Conservation (phyloP, 1,140 invertebrate species). For the Mercenaria mercenaria region DNA sequence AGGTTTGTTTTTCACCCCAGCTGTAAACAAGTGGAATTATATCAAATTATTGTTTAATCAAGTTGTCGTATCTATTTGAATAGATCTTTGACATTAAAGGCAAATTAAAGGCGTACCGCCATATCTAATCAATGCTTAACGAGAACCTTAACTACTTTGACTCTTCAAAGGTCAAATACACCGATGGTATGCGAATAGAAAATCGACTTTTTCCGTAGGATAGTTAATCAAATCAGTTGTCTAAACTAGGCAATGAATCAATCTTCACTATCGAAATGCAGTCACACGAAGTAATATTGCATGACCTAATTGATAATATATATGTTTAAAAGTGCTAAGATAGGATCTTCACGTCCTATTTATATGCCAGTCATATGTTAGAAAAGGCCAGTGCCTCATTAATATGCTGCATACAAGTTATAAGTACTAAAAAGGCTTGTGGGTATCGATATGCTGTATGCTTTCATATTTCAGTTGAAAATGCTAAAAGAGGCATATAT, state of each 20-base stretch:
- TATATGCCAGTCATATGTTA: too few relatives aligned
- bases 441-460: too few relatives aligned
- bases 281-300: neutral
- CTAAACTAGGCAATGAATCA: constrained; percentile 28
- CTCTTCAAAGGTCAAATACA: constrained; percentile 10
- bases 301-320: neutral
- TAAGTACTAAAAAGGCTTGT: too few relatives aligned
- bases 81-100: neutral
- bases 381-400: too few relatives aligned
- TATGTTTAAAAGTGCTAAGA: neutral
- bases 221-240: constrained; percentile 34
- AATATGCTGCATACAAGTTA: too few relatives aligned
- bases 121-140: neutral
- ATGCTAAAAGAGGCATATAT: too few relatives aligned
- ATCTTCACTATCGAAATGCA: neutral
- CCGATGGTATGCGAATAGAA: neutral
- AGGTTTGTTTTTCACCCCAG: too few relatives aligned
- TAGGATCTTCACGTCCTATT: neutral
- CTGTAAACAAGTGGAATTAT: too few relatives aligned
- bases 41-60: neutral
- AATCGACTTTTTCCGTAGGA: neutral
- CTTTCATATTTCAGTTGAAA: too few relatives aligned
- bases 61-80: neutral
- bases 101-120: constrained; percentile 3
- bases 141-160: constrained; percentile 5